Percentiles rank a stretch among this genome's conserved stretches.
phyloP scores from a whole-genome alignment of 2,113 vertebrate genomes.

The Isurus oxyrinchus region DNA sequence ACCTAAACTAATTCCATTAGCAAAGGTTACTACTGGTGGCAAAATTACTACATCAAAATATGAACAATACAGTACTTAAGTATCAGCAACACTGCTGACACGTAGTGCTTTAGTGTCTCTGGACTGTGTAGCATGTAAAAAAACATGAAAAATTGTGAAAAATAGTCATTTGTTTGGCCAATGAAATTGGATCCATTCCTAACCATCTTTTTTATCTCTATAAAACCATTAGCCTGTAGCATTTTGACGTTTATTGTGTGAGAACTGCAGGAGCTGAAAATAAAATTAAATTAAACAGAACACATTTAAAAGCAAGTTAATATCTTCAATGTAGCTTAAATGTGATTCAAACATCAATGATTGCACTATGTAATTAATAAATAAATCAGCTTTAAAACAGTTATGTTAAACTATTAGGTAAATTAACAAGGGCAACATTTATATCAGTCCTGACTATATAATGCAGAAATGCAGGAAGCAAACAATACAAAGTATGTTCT shows the following conservation, averaged over 20 bases:
- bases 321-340: background rate
- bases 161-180: background rate
- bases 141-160: background rate
- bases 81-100: background rate
- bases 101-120: background rate
- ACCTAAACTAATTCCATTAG: background rate
- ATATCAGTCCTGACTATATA: background rate
- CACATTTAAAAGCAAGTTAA: background rate
- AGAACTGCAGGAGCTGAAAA: background rate
- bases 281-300: background rate
- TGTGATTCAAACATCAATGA: background rate
- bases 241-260: background rate
- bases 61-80: background rate
- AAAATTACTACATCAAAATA: background rate
- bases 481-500: background rate
- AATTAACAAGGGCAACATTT: background rate
- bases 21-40: background rate
- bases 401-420: background rate
- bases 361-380: background rate
- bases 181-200: background rate
- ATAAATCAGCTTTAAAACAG: background rate
- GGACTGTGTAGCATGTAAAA: background rate
- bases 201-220: background rate
- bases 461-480: background rate
- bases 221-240: background rate